Base-by-base conservation (phyloP, 2,797 vertebrate species). In the Cuculus canorus region DNA sequence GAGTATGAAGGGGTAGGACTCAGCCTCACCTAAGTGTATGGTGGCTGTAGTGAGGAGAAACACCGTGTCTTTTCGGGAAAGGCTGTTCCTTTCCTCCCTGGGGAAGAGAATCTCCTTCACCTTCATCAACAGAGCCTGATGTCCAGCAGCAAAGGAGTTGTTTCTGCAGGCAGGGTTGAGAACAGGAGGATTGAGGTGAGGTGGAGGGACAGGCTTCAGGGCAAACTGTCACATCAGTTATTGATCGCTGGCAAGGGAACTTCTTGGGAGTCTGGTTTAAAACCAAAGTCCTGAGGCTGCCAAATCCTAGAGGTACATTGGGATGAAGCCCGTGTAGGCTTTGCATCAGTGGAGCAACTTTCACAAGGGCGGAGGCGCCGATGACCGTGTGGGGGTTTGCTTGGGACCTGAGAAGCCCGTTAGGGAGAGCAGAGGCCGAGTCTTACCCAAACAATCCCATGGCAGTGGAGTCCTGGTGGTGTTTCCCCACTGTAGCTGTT, bases 301-400 rank as follows among this genome's bases (percentile, higher is more conserved):
- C 3, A 16, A 69, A 52, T 9, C 57, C 47, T 60, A 0, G 4
- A 64, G 50, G 24, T 33, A 16, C 35, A 10, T 18, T 66, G 25
- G 14, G 30, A 3, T 15, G 10, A 11, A 8, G 37, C 32, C 41
- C 3, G 0, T 4, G 30, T 8, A n/a, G 75, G 10, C 52, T 28
- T 33, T 64, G 57, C 11, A 1, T 19, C 1, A 0, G 14, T 2
- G 7, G 53, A 25, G 54, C 52, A 60, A 77, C 72, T 73, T 76
- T 53, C 81, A 82, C 53, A 6, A 13, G 32, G 63, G 47, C 24
- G 57, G 61, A 61, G 9, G 64, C 68, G 2, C 22, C 25, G 2
- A 41, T 54, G 27, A 5, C 10, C 2, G 3, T 1, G 0, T 4
- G 21, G 23, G 35, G 13, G 15, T 33, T 14, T 18, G 35, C 37